Base-by-base conservation (phyloP, 2,113 vertebrate species). In the Hypocryptadius cinnamomeus region DNA sequence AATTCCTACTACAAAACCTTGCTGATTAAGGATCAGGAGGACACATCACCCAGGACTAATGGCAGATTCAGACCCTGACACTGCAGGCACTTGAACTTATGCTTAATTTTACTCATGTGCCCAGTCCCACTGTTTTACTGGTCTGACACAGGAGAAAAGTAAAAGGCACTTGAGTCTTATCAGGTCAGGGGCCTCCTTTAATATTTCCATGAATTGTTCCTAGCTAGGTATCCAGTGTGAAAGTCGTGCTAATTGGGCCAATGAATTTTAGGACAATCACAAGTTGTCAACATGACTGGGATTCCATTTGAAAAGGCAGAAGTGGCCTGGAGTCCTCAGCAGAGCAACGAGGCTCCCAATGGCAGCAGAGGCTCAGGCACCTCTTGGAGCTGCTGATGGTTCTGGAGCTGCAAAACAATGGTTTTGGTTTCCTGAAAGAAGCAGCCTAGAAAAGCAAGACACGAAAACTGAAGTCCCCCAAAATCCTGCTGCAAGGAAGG, bases 121-220 rank as follows among this genome's bases (percentile, higher is more conserved):
- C 37, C 79, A 28, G 60, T 42, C n/a, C 64, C 81, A 21, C 60
- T 56, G 51, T 27, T 92, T 59, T 28, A 66, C 54, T 74, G 68
- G 72, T n/a, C 37, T 93, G 5, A 35, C 69, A 60, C 47, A 53
- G 16, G 33, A 83, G 82, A 85, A 92, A 90, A 93, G 92, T 64
- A 56, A 96, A 78, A 45, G 6, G 6, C 83, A 90, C 86, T 94
- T 88, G 77, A 96, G 65, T 88, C 92, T 96, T 96, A 96, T 92
- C 93, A 88, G 89, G 90, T 95, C 93, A 91, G 96, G 89, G 93
- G 94, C 93, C 94, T 88, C 91, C 47, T 94, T 90, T 87, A 94
- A 91, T 93, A 91, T 94, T 94, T 96, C 90, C 89, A 95, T 13
- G 86, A 95, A 96, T 96, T 96, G 94, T 93, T 96, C 82, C 79